Evolutionary conservation across 2,888 invertebrate genomes (phyloP).

Genomic region (Standfussiana lucernea): DNA sequence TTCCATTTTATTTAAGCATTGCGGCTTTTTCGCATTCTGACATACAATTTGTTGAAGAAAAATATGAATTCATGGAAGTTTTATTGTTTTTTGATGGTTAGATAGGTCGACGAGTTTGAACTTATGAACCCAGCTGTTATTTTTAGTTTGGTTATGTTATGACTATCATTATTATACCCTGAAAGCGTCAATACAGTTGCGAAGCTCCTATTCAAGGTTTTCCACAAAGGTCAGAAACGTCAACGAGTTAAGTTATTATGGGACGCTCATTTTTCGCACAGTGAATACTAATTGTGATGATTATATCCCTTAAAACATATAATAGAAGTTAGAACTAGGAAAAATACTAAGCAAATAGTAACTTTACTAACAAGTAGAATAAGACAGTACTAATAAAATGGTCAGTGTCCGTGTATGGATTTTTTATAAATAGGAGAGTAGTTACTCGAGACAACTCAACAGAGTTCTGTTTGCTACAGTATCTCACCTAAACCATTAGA

Average conservation of each 20-base stretch:
- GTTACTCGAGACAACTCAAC: background rate
- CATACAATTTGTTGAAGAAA: conserved; percentile 26
- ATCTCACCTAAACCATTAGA: background rate
- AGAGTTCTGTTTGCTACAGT: background rate
- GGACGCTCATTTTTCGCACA: background rate
- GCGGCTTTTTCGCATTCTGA: conserved; percentile 15
- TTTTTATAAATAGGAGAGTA: background rate
- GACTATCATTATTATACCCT: background rate
- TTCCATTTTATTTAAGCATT: conserved; percentile 44
- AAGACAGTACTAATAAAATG: background rate
- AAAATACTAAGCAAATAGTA: background rate
- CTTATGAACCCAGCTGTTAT: background rate
- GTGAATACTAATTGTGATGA: background rate
- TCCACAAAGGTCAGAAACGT: background rate
- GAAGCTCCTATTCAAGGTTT: background rate
- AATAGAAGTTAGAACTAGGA: background rate
- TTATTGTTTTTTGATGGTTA: background rate
- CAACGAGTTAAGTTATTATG: background rate
- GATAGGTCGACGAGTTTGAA: background rate
- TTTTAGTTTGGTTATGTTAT: background rate
- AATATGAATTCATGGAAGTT: background rate
- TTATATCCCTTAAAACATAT: background rate
- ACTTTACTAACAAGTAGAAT: no score
- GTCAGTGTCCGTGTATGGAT: background rate
- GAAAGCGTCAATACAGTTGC: background rate